phyloP scores from a whole-genome alignment of 2,888 invertebrate species.

The Andrena bucephala region DNA sequence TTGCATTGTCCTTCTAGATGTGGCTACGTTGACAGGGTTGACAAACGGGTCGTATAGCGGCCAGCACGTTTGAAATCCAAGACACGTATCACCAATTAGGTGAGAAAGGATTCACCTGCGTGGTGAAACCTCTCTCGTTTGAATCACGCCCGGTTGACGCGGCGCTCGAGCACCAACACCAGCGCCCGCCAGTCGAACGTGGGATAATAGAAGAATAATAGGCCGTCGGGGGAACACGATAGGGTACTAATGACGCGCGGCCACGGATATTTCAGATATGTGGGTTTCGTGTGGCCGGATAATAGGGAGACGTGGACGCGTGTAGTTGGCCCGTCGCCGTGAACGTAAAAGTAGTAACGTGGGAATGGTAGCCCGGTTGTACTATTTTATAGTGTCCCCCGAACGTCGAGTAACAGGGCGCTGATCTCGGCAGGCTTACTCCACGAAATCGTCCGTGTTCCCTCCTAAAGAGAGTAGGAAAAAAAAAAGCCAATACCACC shows the following conservation, averaged over 20 bases:
- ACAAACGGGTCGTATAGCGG: slow-evolving; percentile 5
- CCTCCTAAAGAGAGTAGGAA: neutral
- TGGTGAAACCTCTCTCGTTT: slow-evolving; percentile 12
- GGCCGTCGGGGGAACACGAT: slow-evolving; percentile 53
- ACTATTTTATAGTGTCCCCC: slow-evolving; percentile 40
- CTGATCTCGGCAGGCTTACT: slow-evolving; percentile 20
- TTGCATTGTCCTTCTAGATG: neutral
- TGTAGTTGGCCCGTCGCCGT: slow-evolving; percentile 32
- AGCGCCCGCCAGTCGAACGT: slow-evolving; percentile 46
- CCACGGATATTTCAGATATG: slow-evolving; percentile 60
- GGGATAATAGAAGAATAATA: slow-evolving; percentile 63
- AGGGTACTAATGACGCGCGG: slow-evolving; percentile 54
- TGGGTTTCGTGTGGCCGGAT: slow-evolving; percentile 57
- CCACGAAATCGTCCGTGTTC: neutral
- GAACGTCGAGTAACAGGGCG: slow-evolving; percentile 25
- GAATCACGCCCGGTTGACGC: slow-evolving; percentile 24
- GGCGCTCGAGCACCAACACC: neutral
- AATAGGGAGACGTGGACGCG: slow-evolving; percentile 46
- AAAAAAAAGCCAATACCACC: neutral
- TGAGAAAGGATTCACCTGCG: slow-evolving; percentile 43
- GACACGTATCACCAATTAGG: slow-evolving; percentile 43
- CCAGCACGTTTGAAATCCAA: slow-evolving; percentile 1
- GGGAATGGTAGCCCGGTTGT: slow-evolving; percentile 57
- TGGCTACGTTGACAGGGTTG: neutral
- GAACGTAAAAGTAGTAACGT: slow-evolving; percentile 55